Conservation (phyloP, 2,888 invertebrate genomes). For the Artemia sp. region DNA sequence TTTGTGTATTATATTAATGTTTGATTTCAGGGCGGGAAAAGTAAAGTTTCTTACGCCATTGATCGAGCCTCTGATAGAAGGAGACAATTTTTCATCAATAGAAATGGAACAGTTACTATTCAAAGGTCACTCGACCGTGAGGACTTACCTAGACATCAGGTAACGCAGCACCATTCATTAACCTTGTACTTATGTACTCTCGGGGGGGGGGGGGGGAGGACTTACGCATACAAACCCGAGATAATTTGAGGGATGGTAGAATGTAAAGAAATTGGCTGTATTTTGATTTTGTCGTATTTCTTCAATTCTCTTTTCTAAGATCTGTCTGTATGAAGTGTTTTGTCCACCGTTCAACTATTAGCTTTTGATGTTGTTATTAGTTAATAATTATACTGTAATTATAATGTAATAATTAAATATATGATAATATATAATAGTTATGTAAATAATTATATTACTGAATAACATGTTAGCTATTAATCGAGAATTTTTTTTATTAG, state of each 20-base stretch:
- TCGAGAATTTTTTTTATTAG: too few species aligned
- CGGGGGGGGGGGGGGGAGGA: too few species aligned
- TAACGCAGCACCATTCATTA: constrained; percentile 25
- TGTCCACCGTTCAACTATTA: not conserved
- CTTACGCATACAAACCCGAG: too few species aligned
- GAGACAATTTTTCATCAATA: constrained; percentile 81
- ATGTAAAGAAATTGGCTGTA: too few species aligned
- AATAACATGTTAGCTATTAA: too few species aligned
- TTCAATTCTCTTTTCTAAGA: constrained; percentile 11
- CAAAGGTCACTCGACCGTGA: constrained; percentile 81
- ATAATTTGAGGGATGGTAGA: not conserved
- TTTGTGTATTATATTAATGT: too few species aligned
- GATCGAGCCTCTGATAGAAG: constrained; percentile 81
- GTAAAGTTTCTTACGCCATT: constrained; percentile 67
- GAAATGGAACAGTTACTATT: constrained; percentile 76
- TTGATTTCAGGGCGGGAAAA: constrained; percentile 51
- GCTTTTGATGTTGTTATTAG: not conserved
- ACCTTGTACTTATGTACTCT: not conserved
- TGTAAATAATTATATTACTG: too few species aligned
- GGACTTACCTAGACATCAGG: constrained; percentile 81
- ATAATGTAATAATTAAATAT: too few species aligned
- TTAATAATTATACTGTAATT: too few species aligned
- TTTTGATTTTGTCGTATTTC: too few species aligned
- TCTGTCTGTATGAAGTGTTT: not conserved
- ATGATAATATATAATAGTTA: too few species aligned